These are phyloP conservation scores for Centropyge bicolor DNA, from an alignment of 2,797 vertebrate genomes.

Conservation along the genomic window DNA sequence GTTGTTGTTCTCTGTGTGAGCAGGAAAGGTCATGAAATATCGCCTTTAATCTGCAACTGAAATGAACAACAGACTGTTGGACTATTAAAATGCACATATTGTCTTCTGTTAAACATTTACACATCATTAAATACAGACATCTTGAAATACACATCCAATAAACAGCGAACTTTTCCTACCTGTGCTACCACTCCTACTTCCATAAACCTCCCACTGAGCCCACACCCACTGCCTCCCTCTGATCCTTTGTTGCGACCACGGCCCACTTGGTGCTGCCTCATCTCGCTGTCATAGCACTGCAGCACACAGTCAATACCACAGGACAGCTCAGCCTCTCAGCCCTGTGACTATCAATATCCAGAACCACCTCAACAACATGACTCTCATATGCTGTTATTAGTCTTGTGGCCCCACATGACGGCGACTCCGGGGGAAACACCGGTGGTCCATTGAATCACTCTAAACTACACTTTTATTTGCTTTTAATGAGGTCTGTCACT, in stretches of 20 bases:
- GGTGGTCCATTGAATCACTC: background rate
- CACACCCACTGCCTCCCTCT: slow-evolving; percentile 51
- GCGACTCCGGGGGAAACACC: background rate
- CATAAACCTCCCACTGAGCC: slow-evolving; percentile 26
- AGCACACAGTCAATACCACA: slow-evolving; percentile 58
- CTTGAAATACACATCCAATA: background rate
- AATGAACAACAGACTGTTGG: background rate
- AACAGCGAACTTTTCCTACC: background rate
- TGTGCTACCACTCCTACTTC: slow-evolving; percentile 30
- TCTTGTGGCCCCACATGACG: slow-evolving; percentile 55
- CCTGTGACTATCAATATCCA: slow-evolving; percentile 34
- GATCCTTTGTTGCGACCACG: slow-evolving; percentile 41
- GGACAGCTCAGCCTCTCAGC: slow-evolving; percentile 53
- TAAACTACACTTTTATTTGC: slow-evolving; percentile 19
- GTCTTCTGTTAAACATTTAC: background rate
- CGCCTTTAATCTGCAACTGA: background rate
- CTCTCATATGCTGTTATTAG: slow-evolving; percentile 36
- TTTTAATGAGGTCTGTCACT: slow-evolving; percentile 4
- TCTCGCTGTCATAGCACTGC: slow-evolving; percentile 55
- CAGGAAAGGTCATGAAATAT: background rate
- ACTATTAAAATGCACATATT: background rate
- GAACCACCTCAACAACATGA: slow-evolving; percentile 53
- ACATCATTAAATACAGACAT: background rate
- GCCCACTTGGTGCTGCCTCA: slow-evolving; percentile 66
- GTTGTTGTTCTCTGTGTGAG: background rate